A percentile compares a stretch with the other conserved stretches of the same genome.
Evolutionary conservation across 2,113 vertebrate genomes (phyloP).

Genomic region (Ammospiza caudacuta): DNA sequence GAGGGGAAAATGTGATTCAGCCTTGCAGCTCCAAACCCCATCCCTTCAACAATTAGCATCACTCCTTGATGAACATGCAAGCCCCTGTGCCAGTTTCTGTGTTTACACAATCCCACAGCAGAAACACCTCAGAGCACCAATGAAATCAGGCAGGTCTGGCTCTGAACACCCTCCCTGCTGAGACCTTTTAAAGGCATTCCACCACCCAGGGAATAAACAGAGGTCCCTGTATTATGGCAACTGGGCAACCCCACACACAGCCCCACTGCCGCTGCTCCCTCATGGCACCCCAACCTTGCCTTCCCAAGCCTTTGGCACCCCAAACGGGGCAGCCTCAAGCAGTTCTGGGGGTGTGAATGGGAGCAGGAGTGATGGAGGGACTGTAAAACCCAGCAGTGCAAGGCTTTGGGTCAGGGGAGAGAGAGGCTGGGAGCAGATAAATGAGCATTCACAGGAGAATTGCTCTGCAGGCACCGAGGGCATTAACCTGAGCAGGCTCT

Average conservation of each 20-base stretch:
- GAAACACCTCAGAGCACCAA: background rate
- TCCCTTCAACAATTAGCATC: background rate
- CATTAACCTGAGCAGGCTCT: background rate
- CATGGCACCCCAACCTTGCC: fast-evolving
- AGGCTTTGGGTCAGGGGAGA: background rate
- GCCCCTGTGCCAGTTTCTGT: background rate
- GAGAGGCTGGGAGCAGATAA: background rate
- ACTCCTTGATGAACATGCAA: background rate
- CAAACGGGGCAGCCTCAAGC: background rate
- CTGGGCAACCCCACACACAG: fast-evolving
- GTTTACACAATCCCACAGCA: background rate
- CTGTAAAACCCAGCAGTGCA: background rate
- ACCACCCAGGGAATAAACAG: background rate
- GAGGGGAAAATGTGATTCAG: background rate
- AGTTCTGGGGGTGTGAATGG: background rate
- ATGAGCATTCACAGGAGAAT: background rate
- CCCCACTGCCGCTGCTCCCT: background rate
- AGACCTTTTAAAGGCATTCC: background rate
- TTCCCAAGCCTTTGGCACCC: background rate
- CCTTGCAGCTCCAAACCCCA: background rate
- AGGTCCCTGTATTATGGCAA: background rate
- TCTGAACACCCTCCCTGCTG: background rate
- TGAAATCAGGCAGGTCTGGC: background rate
- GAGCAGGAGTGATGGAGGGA: background rate
- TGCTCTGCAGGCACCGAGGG: background rate